phyloP scores from a whole-genome alignment of 2,888 invertebrate genomes.

The Drosophila neotestacea region DNA sequence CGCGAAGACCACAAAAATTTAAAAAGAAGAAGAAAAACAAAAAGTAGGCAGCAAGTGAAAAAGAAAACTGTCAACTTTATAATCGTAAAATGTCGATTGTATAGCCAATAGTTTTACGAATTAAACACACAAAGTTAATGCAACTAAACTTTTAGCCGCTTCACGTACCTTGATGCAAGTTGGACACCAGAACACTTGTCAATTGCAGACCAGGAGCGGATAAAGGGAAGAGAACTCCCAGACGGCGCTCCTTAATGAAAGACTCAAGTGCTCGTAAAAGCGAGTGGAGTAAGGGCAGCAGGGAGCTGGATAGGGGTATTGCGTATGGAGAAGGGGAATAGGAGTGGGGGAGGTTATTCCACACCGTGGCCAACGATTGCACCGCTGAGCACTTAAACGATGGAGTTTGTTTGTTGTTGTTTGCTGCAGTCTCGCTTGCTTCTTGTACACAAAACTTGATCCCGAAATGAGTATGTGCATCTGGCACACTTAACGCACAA shows the following conservation, averaged over 20 bases:
- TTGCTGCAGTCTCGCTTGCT: slow-evolving; percentile 20
- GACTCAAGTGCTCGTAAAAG: slow-evolving; percentile 19
- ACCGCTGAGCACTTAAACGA: slow-evolving; percentile 73
- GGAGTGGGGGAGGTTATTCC: slow-evolving; percentile 11
- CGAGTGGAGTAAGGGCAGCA: slow-evolving; percentile 12
- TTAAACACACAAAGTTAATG: slow-evolving; percentile 80
- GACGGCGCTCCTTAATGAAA: slow-evolving; percentile 27
- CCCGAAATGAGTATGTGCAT: slow-evolving; percentile 60
- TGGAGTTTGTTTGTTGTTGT: slow-evolving; percentile 72
- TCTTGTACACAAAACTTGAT: not conserved
- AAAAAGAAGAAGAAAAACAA: slow-evolving; percentile 13
- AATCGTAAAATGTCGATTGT: slow-evolving; percentile 82
- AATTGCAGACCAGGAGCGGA: slow-evolving; percentile 17
- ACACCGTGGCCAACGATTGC: slow-evolving; percentile 51
- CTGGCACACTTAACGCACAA: slow-evolving; percentile 78
- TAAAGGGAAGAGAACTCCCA: not conserved
- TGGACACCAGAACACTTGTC: slow-evolving; percentile 20
- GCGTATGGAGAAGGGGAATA: slow-evolving; percentile 3
- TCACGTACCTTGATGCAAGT: slow-evolving; percentile 27
- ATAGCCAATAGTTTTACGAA: slow-evolving; percentile 80
- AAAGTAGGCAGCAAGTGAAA: slow-evolving; percentile 33
- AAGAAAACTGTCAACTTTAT: slow-evolving; percentile 78
- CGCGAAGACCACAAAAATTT: slow-evolving; percentile 13
- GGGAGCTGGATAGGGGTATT: not conserved
- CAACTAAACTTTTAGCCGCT: slow-evolving; percentile 45